phyloP scores from a whole-genome alignment of 1,140 invertebrate species.

The Belonocnema kinseyi region DNA sequence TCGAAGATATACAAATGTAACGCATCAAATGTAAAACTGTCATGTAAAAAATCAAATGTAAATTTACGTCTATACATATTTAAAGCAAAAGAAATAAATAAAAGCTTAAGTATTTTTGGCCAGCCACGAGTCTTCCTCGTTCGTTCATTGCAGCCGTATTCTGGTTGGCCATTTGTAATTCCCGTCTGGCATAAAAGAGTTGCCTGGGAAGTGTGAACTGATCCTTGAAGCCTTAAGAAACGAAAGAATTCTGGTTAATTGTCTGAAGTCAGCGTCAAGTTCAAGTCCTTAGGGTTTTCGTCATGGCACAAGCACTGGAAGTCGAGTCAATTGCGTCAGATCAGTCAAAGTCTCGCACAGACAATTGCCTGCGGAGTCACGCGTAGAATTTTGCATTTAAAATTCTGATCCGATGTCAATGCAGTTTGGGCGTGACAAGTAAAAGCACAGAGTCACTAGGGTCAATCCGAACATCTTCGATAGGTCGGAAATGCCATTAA shows the following conservation, averaged over 20 bases:
- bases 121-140: constrained; percentile 59
- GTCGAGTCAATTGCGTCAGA: constrained; percentile 69
- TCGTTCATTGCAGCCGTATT: constrained; percentile 66
- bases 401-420: constrained; percentile 66
- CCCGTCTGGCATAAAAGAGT: constrained; percentile 31
- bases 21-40: constrained; percentile 49
- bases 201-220: constrained; percentile 20
- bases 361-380: constrained; percentile 74
- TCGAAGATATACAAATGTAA: constrained; percentile 54
- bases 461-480: constrained; percentile 67
- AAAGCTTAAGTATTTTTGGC: constrained; percentile 60
- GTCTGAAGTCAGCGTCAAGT: constrained; percentile 65
- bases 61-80: constrained; percentile 57
- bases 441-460: constrained; percentile 70
- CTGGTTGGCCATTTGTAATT: constrained; percentile 63
- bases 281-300: constrained; percentile 64
- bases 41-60: constrained; percentile 58
- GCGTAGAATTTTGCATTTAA: constrained; percentile 66
- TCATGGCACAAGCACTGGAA: constrained; percentile 71
- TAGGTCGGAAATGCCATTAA: constrained; percentile 74
- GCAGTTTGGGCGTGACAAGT: constrained; percentile 72
- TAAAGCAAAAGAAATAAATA: constrained; percentile 42
- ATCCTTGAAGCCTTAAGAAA: constrained; percentile 16
- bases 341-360: constrained; percentile 64
- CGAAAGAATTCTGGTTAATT: constrained; percentile 52